These are phyloP conservation scores for Rhadinocentrus ornatus DNA, from an alignment of 2,797 vertebrate species.

Conservation along the genomic window DNA sequence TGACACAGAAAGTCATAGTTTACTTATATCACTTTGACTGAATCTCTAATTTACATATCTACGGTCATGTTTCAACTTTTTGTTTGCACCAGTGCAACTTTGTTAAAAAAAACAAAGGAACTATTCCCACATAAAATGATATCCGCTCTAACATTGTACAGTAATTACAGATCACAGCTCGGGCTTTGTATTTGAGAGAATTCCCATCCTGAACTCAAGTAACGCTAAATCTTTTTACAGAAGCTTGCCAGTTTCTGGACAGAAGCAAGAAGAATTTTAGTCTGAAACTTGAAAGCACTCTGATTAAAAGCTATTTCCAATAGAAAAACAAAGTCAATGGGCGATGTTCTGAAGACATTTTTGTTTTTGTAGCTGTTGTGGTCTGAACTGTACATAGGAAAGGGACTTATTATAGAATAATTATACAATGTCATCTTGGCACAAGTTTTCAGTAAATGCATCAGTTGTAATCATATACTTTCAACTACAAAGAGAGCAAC, in stretches of 20 bases:
- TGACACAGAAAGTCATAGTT: not conserved
- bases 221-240: constrained; percentile 15
- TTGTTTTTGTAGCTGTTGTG: constrained; percentile 77
- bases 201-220: constrained; percentile 1
- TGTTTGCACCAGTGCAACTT: not conserved
- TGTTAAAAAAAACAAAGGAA: not conserved
- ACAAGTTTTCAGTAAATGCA: constrained; percentile 73
- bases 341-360: constrained; percentile 59
- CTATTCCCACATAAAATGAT: not conserved
- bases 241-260: constrained; percentile 44
- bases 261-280: constrained; percentile 39
- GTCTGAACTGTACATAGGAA: constrained; percentile 53
- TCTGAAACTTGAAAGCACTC: constrained; percentile 58
- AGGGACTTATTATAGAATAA: constrained; percentile 82
- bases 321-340: constrained; percentile 50
- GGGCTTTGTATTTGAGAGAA: not conserved
- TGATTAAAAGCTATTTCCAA: constrained; percentile 70
- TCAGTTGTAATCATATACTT: constrained; percentile 81
- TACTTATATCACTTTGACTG: not conserved
- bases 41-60: not conserved
- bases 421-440: constrained; percentile 79
- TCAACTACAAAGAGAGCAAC: constrained; percentile 62
- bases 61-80: too few relatives aligned
- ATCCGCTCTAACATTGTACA: not conserved
- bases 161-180: constrained; percentile 10